Evolutionary conservation across 64 coral and sea anemone genomes (phyloP), one percentile per base, ranked within the genome.

Genomic region (Pocillopora damicornis): DNA sequence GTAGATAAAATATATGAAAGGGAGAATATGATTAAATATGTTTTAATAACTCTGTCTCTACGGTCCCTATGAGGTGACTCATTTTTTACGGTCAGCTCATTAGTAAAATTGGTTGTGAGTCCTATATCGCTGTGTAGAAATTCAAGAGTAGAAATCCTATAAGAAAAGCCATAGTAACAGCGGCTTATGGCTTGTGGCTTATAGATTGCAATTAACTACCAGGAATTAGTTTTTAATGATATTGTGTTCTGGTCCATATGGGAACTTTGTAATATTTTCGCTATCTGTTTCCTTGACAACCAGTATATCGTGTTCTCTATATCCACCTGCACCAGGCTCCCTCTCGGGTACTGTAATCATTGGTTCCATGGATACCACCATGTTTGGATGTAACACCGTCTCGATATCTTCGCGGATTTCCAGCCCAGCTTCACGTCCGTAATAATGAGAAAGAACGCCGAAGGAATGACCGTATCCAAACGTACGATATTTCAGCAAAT

Each of bases 381-480:
- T 98, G 80, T 98, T 98, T 26, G 95, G 91, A 63, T 98, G 63
- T 23, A 98, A 64, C 9, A 93, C 79, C 17, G 91, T 93, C 7
- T 98, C 95, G 15, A 91, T 76, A 58, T 98, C 88, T 82, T 98
- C 95, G 57, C 95, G 88, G n/a, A 98, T n/a, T 81, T 98, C 95
- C 15, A 92, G 66, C 35, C 91, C 95, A 86, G 95, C 92, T 73
- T 98, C 92, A 51, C 95, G 91, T 11, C 95, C 95, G 81, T 98
- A 98, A 68, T 98, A 98, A 77, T 98, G 95, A 78, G 79, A 86
- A 13, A 98, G 88, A 42, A 98, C 92, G 16, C 95, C 95, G 71
- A 98, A 98, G 1, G 95, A 98, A 87, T 98, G 95, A 0, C 95
- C 95, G 51, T 98, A 98, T 13, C 95, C 95, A 74, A 98, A 94